Conservation (phyloP, 2,888 invertebrate species). For the Prostheceraeus crozeri region DNA sequence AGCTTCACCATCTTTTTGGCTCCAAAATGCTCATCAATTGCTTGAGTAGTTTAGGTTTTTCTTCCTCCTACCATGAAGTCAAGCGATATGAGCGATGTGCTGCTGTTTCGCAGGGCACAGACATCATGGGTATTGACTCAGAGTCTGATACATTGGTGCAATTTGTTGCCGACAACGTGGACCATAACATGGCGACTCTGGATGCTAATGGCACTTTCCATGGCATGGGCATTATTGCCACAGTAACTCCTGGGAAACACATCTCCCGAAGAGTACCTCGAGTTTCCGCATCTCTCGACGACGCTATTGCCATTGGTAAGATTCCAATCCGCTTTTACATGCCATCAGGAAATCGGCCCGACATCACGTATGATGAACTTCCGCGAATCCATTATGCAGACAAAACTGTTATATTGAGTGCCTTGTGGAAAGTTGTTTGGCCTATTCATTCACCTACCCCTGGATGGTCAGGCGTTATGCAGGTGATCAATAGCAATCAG, state of each 20-base stretch:
- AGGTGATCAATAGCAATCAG: constrained; percentile 1
- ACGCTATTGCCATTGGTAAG: too few relatives aligned
- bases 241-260: constrained; percentile 41
- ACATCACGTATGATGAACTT: constrained; percentile 10
- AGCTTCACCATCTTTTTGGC: constrained; percentile 43
- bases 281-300: too few relatives aligned
- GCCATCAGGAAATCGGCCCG: too few relatives aligned
- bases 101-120: constrained; percentile 37
- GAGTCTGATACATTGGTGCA: constrained; percentile 40
- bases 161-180: constrained; percentile 45
- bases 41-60: constrained; percentile 42
- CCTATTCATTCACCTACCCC: background rate
- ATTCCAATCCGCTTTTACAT: too few relatives aligned
- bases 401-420: background rate
- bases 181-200: constrained; percentile 44
- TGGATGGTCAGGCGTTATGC: constrained; percentile 8
- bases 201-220: constrained; percentile 44
- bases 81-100: constrained; percentile 39
- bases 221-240: constrained; percentile 44
- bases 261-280: background rate
- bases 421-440: background rate
- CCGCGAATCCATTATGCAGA: background rate
- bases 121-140: constrained; percentile 31
- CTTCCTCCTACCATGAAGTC: constrained; percentile 12
- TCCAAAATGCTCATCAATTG: constrained; percentile 43